Conservation (phyloP, 2,888 invertebrate species). For the Eupithecia subfuscata region DNA sequence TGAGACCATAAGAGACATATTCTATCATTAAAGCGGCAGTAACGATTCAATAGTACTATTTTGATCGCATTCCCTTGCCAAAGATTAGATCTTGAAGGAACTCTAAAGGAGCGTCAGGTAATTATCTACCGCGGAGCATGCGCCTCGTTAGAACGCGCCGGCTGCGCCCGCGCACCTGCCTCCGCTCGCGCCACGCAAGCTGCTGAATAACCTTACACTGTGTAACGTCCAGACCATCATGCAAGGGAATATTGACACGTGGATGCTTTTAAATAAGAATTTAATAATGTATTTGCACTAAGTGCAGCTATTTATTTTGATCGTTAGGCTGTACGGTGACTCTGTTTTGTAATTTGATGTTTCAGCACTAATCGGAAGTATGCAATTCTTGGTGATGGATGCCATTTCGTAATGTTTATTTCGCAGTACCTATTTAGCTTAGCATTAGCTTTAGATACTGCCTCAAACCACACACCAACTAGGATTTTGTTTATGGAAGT, state of each 20-base stretch:
- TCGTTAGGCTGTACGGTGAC: background rate
- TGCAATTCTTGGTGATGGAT: background rate
- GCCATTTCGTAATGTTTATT: background rate
- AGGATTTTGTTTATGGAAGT: background rate
- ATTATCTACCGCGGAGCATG: conserved; percentile 62
- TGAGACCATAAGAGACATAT: background rate
- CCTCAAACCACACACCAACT: background rate
- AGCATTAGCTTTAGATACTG: background rate
- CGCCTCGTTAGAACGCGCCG: conserved; percentile 68
- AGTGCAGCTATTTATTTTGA: background rate
- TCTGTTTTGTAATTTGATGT: background rate
- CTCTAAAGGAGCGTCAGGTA: conserved; percentile 59
- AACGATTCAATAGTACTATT: conserved; percentile 17
- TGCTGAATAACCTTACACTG: conserved; percentile 47
- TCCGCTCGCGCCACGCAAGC: conserved; percentile 56
- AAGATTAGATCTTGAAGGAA: conserved; percentile 50
- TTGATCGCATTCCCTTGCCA: conserved; percentile 13
- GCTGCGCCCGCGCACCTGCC: conserved; percentile 74
- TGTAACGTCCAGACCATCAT: conserved; percentile 42
- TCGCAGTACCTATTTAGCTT: background rate
- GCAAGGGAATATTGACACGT: conserved; percentile 26
- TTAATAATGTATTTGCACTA: conserved; percentile 17
- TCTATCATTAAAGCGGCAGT: background rate
- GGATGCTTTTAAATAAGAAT: conserved; percentile 16
- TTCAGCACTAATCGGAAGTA: background rate